Base-by-base conservation (phyloP, 1,140 invertebrate species). In the Drosophila ohnishii region DNA sequence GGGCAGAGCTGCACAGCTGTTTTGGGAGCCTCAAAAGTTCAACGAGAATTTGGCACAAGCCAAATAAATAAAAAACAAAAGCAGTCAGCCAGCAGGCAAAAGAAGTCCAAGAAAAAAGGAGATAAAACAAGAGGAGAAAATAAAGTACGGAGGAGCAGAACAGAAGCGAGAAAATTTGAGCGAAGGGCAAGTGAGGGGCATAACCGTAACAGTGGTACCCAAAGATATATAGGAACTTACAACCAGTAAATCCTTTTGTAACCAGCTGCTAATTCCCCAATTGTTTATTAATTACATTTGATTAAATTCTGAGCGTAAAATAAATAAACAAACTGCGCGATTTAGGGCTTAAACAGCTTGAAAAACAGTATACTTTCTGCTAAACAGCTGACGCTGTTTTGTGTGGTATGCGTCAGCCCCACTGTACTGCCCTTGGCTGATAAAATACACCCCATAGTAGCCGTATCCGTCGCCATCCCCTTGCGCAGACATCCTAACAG, bases 11-110 rank as follows among this genome's bases (percentile, higher is more conserved):
- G 65, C 63, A 77, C 81, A 86, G 82, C 82, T 86, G 83, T 87
- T 86, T 25, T 44, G 37, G 62, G 47, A 30, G 55, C 55, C 40
- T 66, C 55, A 44, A 75, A 75, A 82, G 67, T 78, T 81, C 65
- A 72, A 48, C 71, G 39, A 73, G 80, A 87, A 67, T 85, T 81
- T 85, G 76, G 72, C 72, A 58, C 65, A 79, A 48, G 48, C 9
- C 55, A 71, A 44, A 64, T 61, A 44, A 61, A 55, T 47, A 63
- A 45, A 48, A 65, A 59, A 40, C 45, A 48, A 51, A 66, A 40
- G 57, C 56, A 40, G 50, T 30, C 14, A 48, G 25, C 10, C 57
- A 66, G 58, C 32, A 40, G 30, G 22, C 57, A 44, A 44, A 34
- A 55, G 10, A 28, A 53, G 10, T 9, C 13, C 11, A 35, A 53